Base-by-base conservation (phyloP, 2,113 vertebrate genomes). In the Actinemys pallida region DNA sequence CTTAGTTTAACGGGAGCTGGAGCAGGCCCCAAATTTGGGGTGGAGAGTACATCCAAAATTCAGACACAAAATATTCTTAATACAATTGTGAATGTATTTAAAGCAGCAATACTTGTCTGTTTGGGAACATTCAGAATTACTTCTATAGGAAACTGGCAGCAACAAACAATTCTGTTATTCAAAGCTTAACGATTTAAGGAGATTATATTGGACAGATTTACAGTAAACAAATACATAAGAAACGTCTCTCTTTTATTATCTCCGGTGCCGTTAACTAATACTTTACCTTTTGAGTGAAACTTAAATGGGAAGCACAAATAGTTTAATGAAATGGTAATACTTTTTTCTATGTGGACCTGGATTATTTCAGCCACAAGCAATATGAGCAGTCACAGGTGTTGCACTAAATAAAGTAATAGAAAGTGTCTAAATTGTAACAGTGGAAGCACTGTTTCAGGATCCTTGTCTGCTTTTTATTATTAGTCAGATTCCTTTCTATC, bases 401-500 rank as follows among this genome's bases (percentile, higher is more conserved):
- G 97, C 95, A 97, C 98, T 98, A 98, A 98, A 98, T 98, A 98
- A 98, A 98, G 98, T 97, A 97, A 98, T 97, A 98, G 97, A 98
- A 98, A 98, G 98, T 98, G 98, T 98, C 98, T 98, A 98, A 98
- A 98, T 98, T 98, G 97, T 98, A 98, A 98, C 98, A 98, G 98
- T 98, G 97, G 98, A 98, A 98, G 98, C 92, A 96, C 98, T 98
- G 98, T 98, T 98, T 98, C 98, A 98, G 98, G 98, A 97, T 86
- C 97, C 96, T 95, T 97, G 98, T 98, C 98, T 99, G 98, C 97
- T 98, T 99, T 99, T 98, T 98, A 98, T 99, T 99, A 99, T 98
- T 98, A 95, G 98, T 96, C 97, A 92, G 98, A 98, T 98, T 99
- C 98, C 98, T 98, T 98, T 97, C 98, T 98, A 98, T 98, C 98